Evolutionary conservation across 2,113 vertebrate genomes (phyloP).

Genomic region (Sciurus niger): DNA sequence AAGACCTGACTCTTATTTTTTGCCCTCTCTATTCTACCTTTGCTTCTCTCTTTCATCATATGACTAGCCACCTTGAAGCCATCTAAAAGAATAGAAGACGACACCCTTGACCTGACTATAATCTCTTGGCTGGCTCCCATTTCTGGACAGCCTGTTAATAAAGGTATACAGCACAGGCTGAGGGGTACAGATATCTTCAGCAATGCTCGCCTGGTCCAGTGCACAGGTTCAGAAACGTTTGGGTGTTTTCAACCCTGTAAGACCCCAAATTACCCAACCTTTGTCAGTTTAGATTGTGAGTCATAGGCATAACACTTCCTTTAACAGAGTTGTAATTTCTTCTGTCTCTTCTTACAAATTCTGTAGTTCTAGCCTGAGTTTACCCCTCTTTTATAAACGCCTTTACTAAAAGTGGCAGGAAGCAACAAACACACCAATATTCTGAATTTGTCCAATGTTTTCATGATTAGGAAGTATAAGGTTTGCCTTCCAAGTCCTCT

Average conservation of each 20-base stretch:
- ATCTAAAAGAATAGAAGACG: slow-evolving; percentile 22
- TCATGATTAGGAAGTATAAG: not conserved
- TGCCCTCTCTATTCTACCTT: not conserved
- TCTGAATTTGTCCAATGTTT: slow-evolving; percentile 4
- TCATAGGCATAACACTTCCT: not conserved
- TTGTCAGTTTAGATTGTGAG: not conserved
- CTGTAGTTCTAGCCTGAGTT: not conserved
- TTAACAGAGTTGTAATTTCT: not conserved
- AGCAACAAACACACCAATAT: not conserved
- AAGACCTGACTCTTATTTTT: not conserved
- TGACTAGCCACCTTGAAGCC: not conserved
- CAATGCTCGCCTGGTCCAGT: not conserved
- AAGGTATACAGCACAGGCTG: not conserved
- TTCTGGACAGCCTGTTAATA: not conserved
- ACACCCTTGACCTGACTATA: not conserved
- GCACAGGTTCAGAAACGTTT: not conserved
- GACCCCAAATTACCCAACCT: not conserved
- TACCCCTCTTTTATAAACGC: slow-evolving; percentile 22
- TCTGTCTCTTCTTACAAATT: not conserved
- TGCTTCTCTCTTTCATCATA: not conserved
- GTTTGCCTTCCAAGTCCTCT: not conserved
- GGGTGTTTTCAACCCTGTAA: not conserved
- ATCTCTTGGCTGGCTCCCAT: not conserved
- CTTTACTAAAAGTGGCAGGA: not conserved
- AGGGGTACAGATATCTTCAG: not conserved